Percentiles rank a stretch among this genome's conserved stretches.
phyloP scores from a whole-genome alignment of 2,888 invertebrate species.

The Dasysyrphus albostriatus region DNA sequence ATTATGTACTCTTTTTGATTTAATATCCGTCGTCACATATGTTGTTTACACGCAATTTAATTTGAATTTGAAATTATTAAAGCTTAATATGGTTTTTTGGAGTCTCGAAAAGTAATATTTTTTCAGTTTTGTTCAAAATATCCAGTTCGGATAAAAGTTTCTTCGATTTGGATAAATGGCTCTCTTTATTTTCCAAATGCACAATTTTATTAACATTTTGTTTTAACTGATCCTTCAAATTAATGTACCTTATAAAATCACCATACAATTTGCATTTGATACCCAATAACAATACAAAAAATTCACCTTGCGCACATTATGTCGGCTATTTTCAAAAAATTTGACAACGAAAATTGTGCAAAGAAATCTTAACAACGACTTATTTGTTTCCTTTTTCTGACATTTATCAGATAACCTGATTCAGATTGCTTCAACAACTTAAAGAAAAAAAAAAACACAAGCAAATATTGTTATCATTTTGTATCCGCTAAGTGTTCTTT shows the following conservation, averaged over 20 bases:
- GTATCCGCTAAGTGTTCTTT: constrained; percentile 60
- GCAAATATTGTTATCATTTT: constrained; percentile 63
- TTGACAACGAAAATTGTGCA: constrained; percentile 39
- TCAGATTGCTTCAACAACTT: constrained; percentile 62
- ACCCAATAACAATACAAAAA: constrained; percentile 15
- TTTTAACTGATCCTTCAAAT: too few species aligned
- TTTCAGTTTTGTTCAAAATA: not conserved
- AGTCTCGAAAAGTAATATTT: not conserved
- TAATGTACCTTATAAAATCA: too few species aligned
- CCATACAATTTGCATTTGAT: not conserved
- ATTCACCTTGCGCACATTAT: constrained; percentile 57
- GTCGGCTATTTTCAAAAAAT: constrained; percentile 56
- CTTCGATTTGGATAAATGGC: not conserved
- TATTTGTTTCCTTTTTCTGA: constrained; percentile 65
- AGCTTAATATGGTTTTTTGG: not conserved
- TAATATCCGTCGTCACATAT: not conserved
- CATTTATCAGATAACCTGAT: constrained; percentile 71
- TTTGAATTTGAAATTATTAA: not conserved
- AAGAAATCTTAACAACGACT: constrained; percentile 48
- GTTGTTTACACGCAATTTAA: not conserved
- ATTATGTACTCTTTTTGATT: not conserved
- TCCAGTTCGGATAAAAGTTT: not conserved
- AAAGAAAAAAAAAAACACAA: constrained; percentile 17
- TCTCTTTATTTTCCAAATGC: too few species aligned
- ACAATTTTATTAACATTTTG: too few species aligned